A percentile compares a stretch with the other conserved stretches of the same genome.
phyloP scores from a whole-genome alignment of 1,140 invertebrate species.

The Riptortus pedestris region DNA sequence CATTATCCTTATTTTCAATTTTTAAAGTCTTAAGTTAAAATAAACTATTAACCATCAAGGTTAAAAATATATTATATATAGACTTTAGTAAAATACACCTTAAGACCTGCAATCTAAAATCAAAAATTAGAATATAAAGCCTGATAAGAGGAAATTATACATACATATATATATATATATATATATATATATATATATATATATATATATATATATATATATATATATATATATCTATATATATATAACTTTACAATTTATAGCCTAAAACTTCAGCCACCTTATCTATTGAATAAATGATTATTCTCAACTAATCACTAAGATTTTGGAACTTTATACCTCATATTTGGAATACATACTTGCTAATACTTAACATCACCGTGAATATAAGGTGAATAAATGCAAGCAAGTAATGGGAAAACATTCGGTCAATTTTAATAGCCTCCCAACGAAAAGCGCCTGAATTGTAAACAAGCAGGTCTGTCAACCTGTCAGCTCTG shows the following conservation, averaged over 20 bases:
- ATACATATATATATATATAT: too few species aligned
- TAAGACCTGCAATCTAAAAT: constrained; percentile 4
- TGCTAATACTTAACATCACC: too few species aligned
- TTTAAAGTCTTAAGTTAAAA: not conserved
- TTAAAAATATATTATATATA: constrained; percentile 4
- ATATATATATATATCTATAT: too few species aligned
- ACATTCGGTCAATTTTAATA: too few species aligned
- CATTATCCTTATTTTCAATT: not conserved
- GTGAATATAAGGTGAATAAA: too few species aligned
- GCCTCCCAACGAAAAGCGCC: too few species aligned
- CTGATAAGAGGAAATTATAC: not conserved
- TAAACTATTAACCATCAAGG: constrained; percentile 18
- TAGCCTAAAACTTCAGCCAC: constrained; percentile 16
- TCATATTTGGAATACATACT: constrained; percentile 56
- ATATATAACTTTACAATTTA: constrained; percentile 13
- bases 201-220: too few species aligned
- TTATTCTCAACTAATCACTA: constrained; percentile 58
- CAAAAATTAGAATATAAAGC: not conserved
- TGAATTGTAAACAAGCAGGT: too few species aligned
- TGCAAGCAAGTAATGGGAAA: too few species aligned
- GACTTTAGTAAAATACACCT: not conserved
- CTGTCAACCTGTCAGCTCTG: too few species aligned
- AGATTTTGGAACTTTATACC: constrained; percentile 64
- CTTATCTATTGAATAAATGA: constrained; percentile 20
- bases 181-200: too few species aligned